Conservation (phyloP, 2,113 vertebrate species). For the Oncorhynchus gorbuscha region DNA sequence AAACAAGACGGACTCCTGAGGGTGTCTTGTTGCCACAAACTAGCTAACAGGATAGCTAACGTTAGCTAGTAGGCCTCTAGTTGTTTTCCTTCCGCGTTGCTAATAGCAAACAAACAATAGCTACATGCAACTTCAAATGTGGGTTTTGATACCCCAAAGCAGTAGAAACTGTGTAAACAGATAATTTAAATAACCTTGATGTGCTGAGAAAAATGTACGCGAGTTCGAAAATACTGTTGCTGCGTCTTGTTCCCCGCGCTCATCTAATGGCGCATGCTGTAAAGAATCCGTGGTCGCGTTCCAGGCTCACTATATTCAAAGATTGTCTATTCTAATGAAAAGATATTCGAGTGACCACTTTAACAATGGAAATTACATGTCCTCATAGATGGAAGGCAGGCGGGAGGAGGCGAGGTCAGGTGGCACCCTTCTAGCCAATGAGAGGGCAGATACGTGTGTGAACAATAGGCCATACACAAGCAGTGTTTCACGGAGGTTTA, state of each 20-base stretch:
- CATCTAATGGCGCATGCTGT: slow-evolving; percentile 12
- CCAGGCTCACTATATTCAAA: too few relatives aligned
- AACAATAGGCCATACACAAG: too few relatives aligned
- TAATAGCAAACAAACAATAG: background rate
- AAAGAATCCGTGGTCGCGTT: background rate
- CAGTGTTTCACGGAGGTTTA: too few relatives aligned
- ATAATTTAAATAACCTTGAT: background rate
- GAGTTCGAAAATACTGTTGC: background rate
- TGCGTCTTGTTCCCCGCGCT: background rate
- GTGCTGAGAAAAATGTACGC: background rate
- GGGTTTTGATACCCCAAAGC: background rate
- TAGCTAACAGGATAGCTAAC: too few relatives aligned
- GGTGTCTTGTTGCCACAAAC: too few relatives aligned
- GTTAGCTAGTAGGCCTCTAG: background rate
- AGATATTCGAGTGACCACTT: too few relatives aligned
- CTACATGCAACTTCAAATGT: background rate
- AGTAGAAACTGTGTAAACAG: background rate
- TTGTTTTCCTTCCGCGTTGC: background rate
- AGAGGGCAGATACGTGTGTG: too few relatives aligned
- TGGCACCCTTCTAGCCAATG: too few relatives aligned
- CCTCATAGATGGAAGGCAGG: too few relatives aligned
- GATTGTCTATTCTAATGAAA: too few relatives aligned
- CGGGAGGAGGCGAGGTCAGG: too few relatives aligned
- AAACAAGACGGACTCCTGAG: background rate
- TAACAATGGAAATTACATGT: too few relatives aligned